Percentiles rank a stretch among this genome's conserved stretches.
Evolutionary conservation across 1,140 invertebrate genomes (phyloP).

Genomic region (Acromyrmex charruanus): DNA sequence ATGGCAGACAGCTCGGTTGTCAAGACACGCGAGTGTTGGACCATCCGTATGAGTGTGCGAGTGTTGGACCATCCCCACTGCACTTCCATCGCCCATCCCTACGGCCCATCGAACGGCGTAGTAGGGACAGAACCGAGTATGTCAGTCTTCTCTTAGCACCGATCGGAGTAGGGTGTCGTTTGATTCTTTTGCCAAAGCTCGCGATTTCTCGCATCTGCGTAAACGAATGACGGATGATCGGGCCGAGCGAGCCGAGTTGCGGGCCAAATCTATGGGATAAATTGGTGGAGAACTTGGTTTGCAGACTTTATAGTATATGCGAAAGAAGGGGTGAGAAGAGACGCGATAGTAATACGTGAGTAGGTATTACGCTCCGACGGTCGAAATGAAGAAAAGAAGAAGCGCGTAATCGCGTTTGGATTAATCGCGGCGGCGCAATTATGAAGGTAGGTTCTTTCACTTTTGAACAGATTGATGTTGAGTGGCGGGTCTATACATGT

Average conservation of each 20-base stretch:
- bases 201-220: conserved; percentile 13
- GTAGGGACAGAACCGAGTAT: conserved; percentile 71
- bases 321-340: not conserved
- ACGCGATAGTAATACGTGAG: not conserved
- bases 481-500: not conserved
- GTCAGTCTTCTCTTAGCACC: conserved; percentile 74
- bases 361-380: too few species aligned
- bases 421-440: conserved; percentile 29
- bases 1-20: not conserved
- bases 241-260: not conserved
- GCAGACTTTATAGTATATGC: not conserved
- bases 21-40: not conserved
- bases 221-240: conserved; percentile 33
- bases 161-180: conserved; percentile 64
- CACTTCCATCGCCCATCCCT: conserved; percentile 49
- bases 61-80: conserved; percentile 43
- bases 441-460: conserved; percentile 40
- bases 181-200: conserved; percentile 17
- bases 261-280: conserved; percentile 1
- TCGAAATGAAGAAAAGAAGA: conserved; percentile 52
- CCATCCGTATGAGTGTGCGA: not conserved
- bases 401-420: conserved; percentile 31
- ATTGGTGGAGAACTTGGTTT: conserved; percentile 11
- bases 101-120: conserved; percentile 42
- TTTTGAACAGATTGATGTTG: not conserved